These are phyloP conservation scores for Cecidostiba fungosa DNA, from an alignment of 2,888 invertebrate genomes.

Conservation along the genomic window DNA sequence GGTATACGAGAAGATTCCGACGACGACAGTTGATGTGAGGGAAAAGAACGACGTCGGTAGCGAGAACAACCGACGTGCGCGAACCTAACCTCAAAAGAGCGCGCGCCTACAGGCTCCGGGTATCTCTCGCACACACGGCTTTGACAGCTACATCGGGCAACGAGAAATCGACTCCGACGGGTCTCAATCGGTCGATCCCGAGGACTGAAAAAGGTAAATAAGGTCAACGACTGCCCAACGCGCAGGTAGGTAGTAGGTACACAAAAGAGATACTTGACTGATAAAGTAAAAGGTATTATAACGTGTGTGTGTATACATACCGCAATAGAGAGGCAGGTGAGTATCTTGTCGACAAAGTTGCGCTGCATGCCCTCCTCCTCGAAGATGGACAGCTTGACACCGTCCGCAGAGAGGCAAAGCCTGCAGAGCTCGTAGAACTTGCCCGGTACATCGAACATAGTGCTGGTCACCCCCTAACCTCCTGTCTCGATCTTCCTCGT, in stretches of 20 bases:
- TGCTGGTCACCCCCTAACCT: conserved; percentile 24
- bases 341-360: conserved; percentile 85
- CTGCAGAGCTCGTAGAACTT: conserved; percentile 97
- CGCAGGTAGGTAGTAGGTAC: not conserved
- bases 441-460: conserved; percentile 94
- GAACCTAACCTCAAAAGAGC: conserved; percentile 7
- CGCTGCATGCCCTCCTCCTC: conserved; percentile 88
- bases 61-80: not conserved
- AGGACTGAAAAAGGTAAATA: not conserved
- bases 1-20: not conserved
- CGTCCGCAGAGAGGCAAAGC: conserved; percentile 92
- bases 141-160: not conserved
- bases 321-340: conserved; percentile 77
- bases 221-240: not conserved
- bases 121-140: not conserved
- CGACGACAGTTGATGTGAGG: too few species aligned
- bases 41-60: not conserved
- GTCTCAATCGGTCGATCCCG: not conserved
- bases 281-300: not conserved
- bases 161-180: not conserved
- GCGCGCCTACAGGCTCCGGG: not conserved
- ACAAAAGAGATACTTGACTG: not conserved
- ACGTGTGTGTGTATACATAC: conserved; percentile 68
- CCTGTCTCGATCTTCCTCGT: not conserved
- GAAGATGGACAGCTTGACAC: conserved; percentile 89